Conservation (phyloP, 2,113 vertebrate genomes). For the Aldabrachelys gigantea region DNA sequence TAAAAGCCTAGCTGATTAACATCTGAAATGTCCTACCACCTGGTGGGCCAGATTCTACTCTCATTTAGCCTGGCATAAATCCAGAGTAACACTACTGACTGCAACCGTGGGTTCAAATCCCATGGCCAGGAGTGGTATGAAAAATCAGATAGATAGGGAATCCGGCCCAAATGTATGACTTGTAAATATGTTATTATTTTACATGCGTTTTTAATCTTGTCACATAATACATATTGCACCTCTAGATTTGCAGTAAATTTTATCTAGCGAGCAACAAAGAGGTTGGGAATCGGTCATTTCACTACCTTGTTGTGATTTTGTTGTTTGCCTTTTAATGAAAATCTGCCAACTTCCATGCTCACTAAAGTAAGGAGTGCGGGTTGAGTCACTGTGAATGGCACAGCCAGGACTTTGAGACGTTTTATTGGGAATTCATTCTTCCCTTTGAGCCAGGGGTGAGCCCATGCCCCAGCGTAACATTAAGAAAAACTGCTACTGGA, state of each 20-base stretch:
- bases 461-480: fast-evolving
- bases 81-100: fast-evolving
- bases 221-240: background rate
- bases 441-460: fast-evolving
- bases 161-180: background rate
- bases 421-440: background rate
- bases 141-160: background rate
- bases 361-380: background rate
- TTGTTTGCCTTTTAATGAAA: background rate
- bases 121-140: background rate
- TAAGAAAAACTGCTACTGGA: background rate
- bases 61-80: fast-evolving
- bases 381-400: background rate
- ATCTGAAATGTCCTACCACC: background rate
- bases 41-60: background rate
- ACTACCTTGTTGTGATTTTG: background rate
- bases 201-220: background rate
- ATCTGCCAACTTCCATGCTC: background rate
- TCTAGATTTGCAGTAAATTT: conserved; percentile 6
- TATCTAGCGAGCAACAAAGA: background rate
- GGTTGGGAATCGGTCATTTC: fast-evolving
- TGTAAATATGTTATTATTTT: conserved; percentile 15
- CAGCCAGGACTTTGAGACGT: background rate
- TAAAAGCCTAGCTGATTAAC: background rate
- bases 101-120: background rate